phyloP scores from a whole-genome alignment of 2,797 vertebrate genomes.

The Carapus acus region DNA sequence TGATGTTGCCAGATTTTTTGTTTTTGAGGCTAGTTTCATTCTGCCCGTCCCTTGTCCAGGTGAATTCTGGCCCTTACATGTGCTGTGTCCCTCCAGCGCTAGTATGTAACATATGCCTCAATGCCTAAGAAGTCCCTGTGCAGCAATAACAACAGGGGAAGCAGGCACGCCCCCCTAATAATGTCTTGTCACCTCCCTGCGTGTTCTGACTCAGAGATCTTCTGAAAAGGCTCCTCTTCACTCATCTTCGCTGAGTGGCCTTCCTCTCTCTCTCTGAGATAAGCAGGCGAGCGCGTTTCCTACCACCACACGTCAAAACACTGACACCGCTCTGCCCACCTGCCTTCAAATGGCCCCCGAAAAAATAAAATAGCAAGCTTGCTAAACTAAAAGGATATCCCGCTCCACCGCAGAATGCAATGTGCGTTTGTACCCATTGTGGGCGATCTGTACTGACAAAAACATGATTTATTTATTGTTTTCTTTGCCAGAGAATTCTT shows the following conservation, averaged over 20 bases:
- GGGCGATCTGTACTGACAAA: slow-evolving; percentile 25
- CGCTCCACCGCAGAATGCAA: slow-evolving; percentile 20
- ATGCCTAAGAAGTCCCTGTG: slow-evolving; percentile 26
- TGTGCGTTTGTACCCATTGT: background rate
- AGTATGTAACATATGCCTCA: slow-evolving; percentile 13
- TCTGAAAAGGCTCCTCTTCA: slow-evolving; percentile 53
- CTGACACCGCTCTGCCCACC: slow-evolving; percentile 35
- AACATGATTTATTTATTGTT: slow-evolving; percentile 9
- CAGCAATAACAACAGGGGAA: slow-evolving; percentile 51
- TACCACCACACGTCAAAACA: slow-evolving; percentile 57
- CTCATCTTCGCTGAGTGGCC: slow-evolving; percentile 55
- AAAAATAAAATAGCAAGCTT: slow-evolving; percentile 29
- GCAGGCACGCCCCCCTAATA: slow-evolving; percentile 64
- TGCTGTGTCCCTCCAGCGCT: slow-evolving; percentile 14
- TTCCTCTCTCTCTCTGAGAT: slow-evolving; percentile 55
- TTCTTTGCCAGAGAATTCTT: background rate
- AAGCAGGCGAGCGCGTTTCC: slow-evolving; percentile 59
- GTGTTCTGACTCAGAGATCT: slow-evolving; percentile 63
- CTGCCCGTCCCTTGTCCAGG: slow-evolving; percentile 9
- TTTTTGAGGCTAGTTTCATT: slow-evolving; percentile 3
- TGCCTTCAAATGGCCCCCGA: slow-evolving; percentile 33
- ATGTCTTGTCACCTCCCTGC: slow-evolving; percentile 63
- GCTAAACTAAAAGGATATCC: slow-evolving; percentile 37
- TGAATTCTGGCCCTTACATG: slow-evolving; percentile 24
- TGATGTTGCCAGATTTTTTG: background rate